phyloP scores from a whole-genome alignment of 2,113 vertebrate species.

The Pomatorhinus ruficollis region DNA sequence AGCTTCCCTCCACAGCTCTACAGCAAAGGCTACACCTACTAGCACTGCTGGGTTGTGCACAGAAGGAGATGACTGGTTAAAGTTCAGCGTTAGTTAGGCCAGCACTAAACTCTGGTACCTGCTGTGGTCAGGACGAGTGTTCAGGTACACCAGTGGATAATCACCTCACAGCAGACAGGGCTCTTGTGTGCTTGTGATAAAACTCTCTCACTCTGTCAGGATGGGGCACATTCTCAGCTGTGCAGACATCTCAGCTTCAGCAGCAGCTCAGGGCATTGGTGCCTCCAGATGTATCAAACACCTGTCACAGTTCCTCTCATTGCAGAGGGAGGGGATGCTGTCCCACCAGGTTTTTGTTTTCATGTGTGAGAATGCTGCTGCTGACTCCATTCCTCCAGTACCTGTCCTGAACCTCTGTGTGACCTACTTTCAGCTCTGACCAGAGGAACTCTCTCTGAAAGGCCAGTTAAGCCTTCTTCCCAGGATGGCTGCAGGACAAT shows the following conservation, averaged over 20 bases:
- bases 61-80: constrained; percentile 73
- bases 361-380: background rate
- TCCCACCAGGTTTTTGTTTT: background rate
- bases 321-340: background rate
- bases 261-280: accelerated
- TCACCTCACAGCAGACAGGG: background rate
- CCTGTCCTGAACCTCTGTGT: accelerated
- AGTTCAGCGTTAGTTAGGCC: background rate
- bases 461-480: background rate
- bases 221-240: accelerated
- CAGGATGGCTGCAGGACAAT: background rate
- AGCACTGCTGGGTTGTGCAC: constrained; percentile 68
- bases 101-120: background rate
- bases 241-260: background rate
- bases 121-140: background rate
- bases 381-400: background rate
- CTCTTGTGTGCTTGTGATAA: background rate
- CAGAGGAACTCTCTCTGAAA: background rate
- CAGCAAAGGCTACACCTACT: constrained; percentile 91
- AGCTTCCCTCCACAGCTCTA: constrained; percentile 84
- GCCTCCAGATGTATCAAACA: accelerated
- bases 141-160: background rate
- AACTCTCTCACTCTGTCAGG: accelerated
- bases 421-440: background rate
- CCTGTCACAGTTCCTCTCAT: accelerated